Conservation (phyloP, 2,888 invertebrate species). For the Aplocera efformata region DNA sequence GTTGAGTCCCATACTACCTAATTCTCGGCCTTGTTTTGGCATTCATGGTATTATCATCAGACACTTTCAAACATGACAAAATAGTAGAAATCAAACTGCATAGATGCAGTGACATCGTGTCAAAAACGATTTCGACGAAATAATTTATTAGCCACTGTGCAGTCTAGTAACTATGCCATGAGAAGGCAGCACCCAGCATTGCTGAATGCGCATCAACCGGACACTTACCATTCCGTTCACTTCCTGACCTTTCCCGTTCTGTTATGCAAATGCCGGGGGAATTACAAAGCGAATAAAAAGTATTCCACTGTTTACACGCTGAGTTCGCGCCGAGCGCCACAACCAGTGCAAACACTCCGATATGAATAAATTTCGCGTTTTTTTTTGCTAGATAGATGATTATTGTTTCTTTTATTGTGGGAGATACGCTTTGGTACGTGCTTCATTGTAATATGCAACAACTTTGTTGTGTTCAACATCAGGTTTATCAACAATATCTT, state of each 20-base stretch:
- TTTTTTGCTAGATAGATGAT: conserved; percentile 14
- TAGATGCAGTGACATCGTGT: too few relatives aligned
- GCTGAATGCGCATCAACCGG: conserved; percentile 74
- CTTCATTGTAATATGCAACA: neutral
- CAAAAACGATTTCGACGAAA: too few relatives aligned
- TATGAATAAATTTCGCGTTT: conserved; percentile 17
- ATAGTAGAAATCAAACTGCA: too few relatives aligned
- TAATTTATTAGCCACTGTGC: too few relatives aligned
- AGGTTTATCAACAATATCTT: too few relatives aligned
- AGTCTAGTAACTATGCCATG: conserved; percentile 10
- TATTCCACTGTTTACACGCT: conserved; percentile 74
- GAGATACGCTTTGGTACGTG: conserved; percentile 10
- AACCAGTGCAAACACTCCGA: conserved; percentile 18
- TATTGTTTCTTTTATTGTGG: conserved; percentile 20
- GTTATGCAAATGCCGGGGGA: conserved; percentile 78
- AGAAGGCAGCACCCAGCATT: conserved; percentile 47
- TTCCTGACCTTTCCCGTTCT: conserved; percentile 79
- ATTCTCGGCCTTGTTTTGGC: too few relatives aligned
- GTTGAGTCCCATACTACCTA: too few relatives aligned
- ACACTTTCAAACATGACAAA: too few relatives aligned
- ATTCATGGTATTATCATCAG: too few relatives aligned
- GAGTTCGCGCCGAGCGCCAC: conserved; percentile 56
- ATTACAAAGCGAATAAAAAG: conserved; percentile 77
- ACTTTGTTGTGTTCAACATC: too few relatives aligned
- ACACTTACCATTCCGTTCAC: conserved; percentile 77